Base-by-base conservation (phyloP, 2,113 vertebrate species). In the Recurvirostra avosetta region DNA sequence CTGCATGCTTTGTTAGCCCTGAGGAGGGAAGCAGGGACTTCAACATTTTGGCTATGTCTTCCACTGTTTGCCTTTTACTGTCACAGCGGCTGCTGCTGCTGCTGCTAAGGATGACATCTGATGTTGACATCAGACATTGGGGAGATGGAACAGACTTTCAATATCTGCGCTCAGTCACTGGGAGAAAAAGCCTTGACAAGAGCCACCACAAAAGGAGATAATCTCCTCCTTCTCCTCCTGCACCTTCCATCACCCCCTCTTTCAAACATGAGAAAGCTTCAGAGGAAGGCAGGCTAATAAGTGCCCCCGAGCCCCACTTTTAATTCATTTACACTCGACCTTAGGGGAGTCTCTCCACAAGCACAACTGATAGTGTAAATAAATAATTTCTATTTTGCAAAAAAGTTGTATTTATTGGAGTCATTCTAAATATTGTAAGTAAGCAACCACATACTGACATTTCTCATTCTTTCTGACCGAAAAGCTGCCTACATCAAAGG, bases 21-120 rank as follows among this genome's bases (percentile, higher is more conserved):
- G 90, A 94, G 92, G 96, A 97, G 97, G 96, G 97, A 98, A 95
- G 67, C 90, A 97, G 97, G 97, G 97, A 98, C 85, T 95, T 96
- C 65, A 38, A 73, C 80, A 94, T 98, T 97, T 97, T 94, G 96
- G 97, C 92, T 96, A 49, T 27, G 16, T 91, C 80, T 95, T 97
- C 92, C 86, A 90, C 76, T 82, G 85, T 94, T 93, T 96, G 97
- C 94, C 85, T 98, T 97, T 97, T 94, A 92, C 94, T 97, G 95
- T 98, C 98, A 97, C 62, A 91, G 82, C 7, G 27, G 85, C 89
- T 36, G 96, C 92, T 75, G 75, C 87, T 96, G 66, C 84, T 96
- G 77, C 75, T 93, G 93, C 89, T 94, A 32, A 67, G 72, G 95
- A 85, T 96, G 97, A 96, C 96, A 96, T 97, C 91, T 94, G 89